Evolutionary conservation across 2,113 vertebrate genomes (phyloP).

Genomic region (Barnardius zonarius): DNA sequence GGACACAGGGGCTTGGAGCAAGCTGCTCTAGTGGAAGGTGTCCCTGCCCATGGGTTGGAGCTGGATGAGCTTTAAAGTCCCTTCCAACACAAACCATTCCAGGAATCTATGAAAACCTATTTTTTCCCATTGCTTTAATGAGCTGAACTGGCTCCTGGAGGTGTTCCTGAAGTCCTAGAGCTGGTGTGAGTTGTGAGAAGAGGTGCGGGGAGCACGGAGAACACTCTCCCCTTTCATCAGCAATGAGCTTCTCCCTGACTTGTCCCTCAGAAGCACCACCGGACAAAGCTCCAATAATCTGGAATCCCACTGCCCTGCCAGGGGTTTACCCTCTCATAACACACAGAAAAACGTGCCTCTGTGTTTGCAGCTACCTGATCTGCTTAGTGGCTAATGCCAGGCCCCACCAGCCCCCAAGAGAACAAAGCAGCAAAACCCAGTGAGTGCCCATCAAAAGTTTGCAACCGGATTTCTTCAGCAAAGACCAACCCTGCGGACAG

Average conservation of each 20-base stretch:
- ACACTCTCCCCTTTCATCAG: neutral
- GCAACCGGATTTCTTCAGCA: neutral
- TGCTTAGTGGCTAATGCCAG: neutral
- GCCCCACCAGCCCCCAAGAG: too few species aligned
- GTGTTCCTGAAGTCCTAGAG: neutral
- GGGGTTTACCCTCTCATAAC: neutral
- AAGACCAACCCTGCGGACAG: neutral
- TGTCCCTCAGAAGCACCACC: neutral
- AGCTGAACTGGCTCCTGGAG: neutral
- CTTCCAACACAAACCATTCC: neutral
- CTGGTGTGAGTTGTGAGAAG: neutral
- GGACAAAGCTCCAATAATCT: neutral
- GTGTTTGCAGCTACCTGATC: neutral
- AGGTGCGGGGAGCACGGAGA: neutral
- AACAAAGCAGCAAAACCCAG: neutral
- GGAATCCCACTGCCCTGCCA: neutral
- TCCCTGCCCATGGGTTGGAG: neutral
- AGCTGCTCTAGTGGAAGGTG: neutral
- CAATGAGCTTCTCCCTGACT: neutral
- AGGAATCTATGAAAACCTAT: neutral
- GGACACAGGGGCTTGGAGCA: neutral
- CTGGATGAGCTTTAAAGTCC: neutral
- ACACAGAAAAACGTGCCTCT: neutral
- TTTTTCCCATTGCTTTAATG: neutral
- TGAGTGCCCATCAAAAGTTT: neutral